Percentiles rank a stretch among this genome's conserved stretches.
These are phyloP conservation scores for Sebastes hopkinsi DNA, from an alignment of 2,797 vertebrate genomes.

Conservation along the genomic window DNA sequence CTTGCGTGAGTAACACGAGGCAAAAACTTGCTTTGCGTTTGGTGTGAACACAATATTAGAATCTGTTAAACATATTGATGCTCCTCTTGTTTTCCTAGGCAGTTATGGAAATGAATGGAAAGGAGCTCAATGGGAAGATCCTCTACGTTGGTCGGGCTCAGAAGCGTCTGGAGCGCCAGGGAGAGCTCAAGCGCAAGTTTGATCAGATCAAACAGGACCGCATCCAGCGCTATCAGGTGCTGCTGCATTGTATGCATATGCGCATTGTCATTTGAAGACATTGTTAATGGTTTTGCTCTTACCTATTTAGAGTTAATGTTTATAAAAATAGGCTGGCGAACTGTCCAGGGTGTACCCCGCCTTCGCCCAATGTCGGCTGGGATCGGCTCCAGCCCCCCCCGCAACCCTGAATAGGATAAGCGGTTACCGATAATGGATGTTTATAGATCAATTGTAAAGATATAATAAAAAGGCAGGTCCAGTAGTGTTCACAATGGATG, in stretches of 20 bases:
- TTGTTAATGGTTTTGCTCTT: neutral
- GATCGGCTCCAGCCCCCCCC: neutral
- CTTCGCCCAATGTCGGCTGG: neutral
- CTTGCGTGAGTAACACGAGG: no score
- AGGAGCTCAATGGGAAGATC: constrained; percentile 88
- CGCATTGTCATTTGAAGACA: neutral
- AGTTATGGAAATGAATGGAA: constrained; percentile 93
- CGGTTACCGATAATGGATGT: neutral
- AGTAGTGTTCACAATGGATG: neutral
- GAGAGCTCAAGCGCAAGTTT: constrained; percentile 93
- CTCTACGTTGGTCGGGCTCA: constrained; percentile 94
- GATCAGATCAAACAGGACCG: constrained; percentile 95
- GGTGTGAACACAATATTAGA: neutral
- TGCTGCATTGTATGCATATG: neutral
- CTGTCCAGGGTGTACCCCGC: neutral
- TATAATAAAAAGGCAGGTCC: neutral
- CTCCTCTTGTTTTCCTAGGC: constrained; percentile 80
- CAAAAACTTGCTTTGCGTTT: neutral
- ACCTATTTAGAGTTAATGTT: neutral
- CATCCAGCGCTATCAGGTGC: constrained; percentile 93
- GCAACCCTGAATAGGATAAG: neutral
- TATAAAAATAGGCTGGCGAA: neutral
- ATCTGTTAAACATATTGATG: neutral
- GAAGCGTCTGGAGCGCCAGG: constrained; percentile 94
- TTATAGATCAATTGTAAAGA: neutral